A percentile compares a stretch with the other conserved stretches of the same genome.
Evolutionary conservation across 2,888 invertebrate genomes (phyloP).

Genomic region (Agriopis aurantiaria): DNA sequence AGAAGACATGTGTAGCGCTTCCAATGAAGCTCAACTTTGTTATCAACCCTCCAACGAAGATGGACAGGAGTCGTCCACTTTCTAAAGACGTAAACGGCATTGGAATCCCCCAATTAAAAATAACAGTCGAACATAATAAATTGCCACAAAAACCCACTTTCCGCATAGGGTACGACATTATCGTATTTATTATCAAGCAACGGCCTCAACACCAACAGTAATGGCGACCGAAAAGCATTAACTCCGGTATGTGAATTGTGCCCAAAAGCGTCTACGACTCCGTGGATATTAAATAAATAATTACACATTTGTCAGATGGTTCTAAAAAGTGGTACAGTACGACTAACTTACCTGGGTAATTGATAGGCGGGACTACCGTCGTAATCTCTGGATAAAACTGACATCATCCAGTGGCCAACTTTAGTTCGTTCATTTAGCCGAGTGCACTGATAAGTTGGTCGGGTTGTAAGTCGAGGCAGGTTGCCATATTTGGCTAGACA

Average conservation of each 20-base stretch:
- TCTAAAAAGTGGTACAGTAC: conserved; percentile 73
- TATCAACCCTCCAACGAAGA: conserved; percentile 2
- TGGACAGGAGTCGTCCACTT: conserved; percentile 19
- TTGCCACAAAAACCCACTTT: conserved; percentile 52
- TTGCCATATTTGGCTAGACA: conserved; percentile 77
- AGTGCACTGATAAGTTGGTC: conserved; percentile 1
- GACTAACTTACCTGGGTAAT: neutral
- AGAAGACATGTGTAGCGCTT: conserved; percentile 1
- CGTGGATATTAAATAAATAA: conserved; percentile 85
- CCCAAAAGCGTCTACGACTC: conserved; percentile 71
- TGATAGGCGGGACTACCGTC: neutral
- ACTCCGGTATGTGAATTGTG: conserved; percentile 78
- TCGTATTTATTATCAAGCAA: conserved; percentile 57
- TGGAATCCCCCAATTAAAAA: conserved; percentile 60
- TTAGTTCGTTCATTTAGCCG: neutral
- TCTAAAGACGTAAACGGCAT: conserved; percentile 26
- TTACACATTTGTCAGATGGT: conserved; percentile 86
- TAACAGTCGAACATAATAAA: conserved; percentile 63
- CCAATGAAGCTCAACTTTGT: conserved; percentile 5
- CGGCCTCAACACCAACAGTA: conserved; percentile 61
- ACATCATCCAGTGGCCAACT: neutral
- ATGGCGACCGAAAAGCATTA: conserved; percentile 69
- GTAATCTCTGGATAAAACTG: neutral
- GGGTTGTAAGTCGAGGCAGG: conserved; percentile 60
- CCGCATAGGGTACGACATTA: conserved; percentile 29